Evolutionary conservation across 2,888 invertebrate genomes (phyloP).

Genomic region (Eupithecia inturbata): DNA sequence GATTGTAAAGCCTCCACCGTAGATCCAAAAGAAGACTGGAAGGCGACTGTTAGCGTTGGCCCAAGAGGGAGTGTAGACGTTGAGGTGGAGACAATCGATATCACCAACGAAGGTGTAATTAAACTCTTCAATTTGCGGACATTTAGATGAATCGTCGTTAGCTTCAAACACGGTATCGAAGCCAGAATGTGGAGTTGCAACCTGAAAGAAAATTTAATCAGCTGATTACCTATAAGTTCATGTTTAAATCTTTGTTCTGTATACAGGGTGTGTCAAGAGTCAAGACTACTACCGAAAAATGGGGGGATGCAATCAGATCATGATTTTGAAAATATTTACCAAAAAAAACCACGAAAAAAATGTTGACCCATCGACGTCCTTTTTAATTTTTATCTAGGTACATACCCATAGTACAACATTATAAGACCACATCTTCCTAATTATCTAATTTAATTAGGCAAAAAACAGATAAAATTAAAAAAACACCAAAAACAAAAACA

Average conservation of each 20-base stretch:
- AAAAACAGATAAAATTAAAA: too few species aligned
- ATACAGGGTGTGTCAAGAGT: too few species aligned
- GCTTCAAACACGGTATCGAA: conserved; percentile 61
- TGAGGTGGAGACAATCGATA: conserved; percentile 62
- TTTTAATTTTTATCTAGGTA: too few species aligned
- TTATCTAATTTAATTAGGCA: too few species aligned
- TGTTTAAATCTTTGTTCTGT: not conserved
- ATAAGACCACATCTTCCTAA: too few species aligned
- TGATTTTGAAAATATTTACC: too few species aligned
- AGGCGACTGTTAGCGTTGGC: conserved; percentile 51
- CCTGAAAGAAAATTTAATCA: conserved; percentile 43
- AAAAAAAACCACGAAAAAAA: too few species aligned
- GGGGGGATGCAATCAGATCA: too few species aligned
- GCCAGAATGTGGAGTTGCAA: conserved; percentile 52
- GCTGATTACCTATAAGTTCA: not conserved
- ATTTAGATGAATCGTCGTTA: conserved; percentile 58
- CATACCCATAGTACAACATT: too few species aligned
- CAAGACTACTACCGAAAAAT: too few species aligned
- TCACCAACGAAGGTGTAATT: conserved; percentile 50
- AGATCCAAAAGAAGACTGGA: conserved; percentile 64
- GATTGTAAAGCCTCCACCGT: conserved; percentile 56
- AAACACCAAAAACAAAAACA: too few species aligned
- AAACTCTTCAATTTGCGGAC: conserved; percentile 60
- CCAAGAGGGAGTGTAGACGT: conserved; percentile 59
- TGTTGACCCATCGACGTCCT: too few species aligned